Base-by-base conservation (phyloP, 53 echinoderm and acorn worm genomes). In the Hippasteria phrygiana region DNA sequence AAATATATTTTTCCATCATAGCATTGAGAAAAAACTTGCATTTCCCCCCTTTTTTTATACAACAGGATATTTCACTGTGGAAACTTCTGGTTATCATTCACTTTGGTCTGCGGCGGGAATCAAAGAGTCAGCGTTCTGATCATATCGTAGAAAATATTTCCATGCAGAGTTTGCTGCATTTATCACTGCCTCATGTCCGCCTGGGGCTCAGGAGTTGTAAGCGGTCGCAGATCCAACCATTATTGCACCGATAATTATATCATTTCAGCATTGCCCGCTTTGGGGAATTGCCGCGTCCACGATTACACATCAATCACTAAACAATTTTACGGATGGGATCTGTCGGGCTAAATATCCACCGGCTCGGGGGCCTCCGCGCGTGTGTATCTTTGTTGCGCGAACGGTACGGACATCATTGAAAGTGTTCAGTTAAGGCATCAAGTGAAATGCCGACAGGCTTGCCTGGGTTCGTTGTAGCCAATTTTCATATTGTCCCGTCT, bases 261-360 rank as follows among this genome's bases (percentile, higher is more conserved):
- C 81, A 81, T 81, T 81, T 81, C 63, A 63, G 81, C 81, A 64
- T 65, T 45, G 47, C 18, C 14, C n/a, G 64, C 81, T 63, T 81
- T 2, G 27, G 81, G 81, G 81, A 81, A 81, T 81, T 66, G n/a
- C 26, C 22, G 38, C 81, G 17, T 81, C 81, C 81, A 64, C 64
- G 47, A 81, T 81, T 81, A 81, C 65, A 65, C 64, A 81, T 81
- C 81, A 65, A 81, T 81, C 81, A 81, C 81, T 81, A 38, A 81
- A 45, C 81, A 62, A 81, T 81, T 81, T 81, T 56, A 64, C 81
- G 46, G 81, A 81, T 64, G 81, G 64, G 64, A 81, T 65, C 45
- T 64, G 81, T 65, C 56, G 22, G 64, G 40, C 7, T 41, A 27
- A 10, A 2, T 59, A 59, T 59, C 59, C 59, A 59, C 8, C n/a